Evolutionary conservation across 2,113 vertebrate species (phyloP).

Genomic region (Pollachius pollachius): DNA sequence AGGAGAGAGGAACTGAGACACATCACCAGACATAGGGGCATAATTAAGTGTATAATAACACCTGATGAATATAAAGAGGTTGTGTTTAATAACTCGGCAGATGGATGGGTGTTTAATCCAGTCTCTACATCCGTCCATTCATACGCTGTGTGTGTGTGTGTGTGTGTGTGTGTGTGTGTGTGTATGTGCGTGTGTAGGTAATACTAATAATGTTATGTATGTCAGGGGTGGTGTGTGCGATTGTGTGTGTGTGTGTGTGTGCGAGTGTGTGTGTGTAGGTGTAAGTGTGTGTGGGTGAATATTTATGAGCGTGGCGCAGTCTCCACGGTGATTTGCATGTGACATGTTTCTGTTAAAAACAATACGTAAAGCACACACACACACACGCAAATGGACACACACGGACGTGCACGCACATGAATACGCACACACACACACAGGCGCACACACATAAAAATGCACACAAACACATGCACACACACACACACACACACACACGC

Average conservation of each 20-base stretch:
- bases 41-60: too few species aligned
- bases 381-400: slow-evolving; percentile 18
- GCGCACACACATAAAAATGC: slow-evolving; percentile 3
- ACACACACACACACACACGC: slow-evolving; percentile 2
- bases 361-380: slow-evolving; percentile 15
- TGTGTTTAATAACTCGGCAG: neutral
- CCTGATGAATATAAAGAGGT: too few species aligned
- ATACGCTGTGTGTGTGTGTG: too few species aligned
- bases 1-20: slow-evolving; percentile 1
- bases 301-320: slow-evolving; percentile 55
- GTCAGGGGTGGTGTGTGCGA: too few species aligned
- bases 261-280: slow-evolving; percentile 20
- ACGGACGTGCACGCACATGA: slow-evolving; percentile 6
- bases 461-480: slow-evolving; percentile 6
- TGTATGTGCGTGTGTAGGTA: too few species aligned
- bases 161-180: too few species aligned
- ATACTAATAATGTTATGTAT: too few species aligned
- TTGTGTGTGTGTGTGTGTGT: neutral
- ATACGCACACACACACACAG: neutral
- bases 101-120: neutral
- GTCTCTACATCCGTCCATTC: too few species aligned
- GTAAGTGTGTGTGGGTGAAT: slow-evolving; percentile 52
- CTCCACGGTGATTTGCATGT: slow-evolving; percentile 63
- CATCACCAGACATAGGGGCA: too few species aligned
- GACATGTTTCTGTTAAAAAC: slow-evolving; percentile 53